Percentiles rank a stretch among this genome's conserved stretches.
Evolutionary conservation across 2,888 invertebrate genomes (phyloP).

Genomic region (Thymelicus acteon): DNA sequence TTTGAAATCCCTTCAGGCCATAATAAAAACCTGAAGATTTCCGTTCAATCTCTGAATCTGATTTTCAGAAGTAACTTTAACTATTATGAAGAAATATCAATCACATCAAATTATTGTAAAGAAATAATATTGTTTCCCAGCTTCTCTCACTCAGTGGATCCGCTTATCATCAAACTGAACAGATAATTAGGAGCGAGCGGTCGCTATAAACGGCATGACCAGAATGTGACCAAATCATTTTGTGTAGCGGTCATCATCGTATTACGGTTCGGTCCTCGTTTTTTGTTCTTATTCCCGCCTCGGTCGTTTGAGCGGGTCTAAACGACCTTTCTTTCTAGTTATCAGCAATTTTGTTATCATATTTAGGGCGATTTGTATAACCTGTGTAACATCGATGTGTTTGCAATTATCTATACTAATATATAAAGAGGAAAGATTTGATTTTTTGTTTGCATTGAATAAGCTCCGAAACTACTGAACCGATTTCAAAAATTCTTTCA

Average conservation of each 20-base stretch:
- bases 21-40: too few relatives aligned
- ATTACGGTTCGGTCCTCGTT: conserved; percentile 50
- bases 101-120: too few relatives aligned
- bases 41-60: too few relatives aligned
- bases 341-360: not conserved
- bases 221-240: conserved; percentile 78
- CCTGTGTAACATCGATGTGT: too few relatives aligned
- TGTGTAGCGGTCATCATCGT: conserved; percentile 67
- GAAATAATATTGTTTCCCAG: conserved; percentile 39
- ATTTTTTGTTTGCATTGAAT: too few relatives aligned
- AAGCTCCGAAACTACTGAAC: too few relatives aligned
- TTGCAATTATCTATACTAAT: too few relatives aligned
- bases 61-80: too few relatives aligned
- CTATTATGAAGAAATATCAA: too few relatives aligned
- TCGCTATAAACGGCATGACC: conserved; percentile 69
- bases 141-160: conserved; percentile 37
- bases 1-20: too few relatives aligned
- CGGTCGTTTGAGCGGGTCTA: conserved; percentile 30
- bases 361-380: not conserved
- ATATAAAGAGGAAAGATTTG: too few relatives aligned
- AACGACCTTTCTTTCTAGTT: conserved; percentile 24
- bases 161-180: conserved; percentile 44
- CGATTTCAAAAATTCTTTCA: too few relatives aligned
- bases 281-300: conserved; percentile 47
- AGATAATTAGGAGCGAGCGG: conserved; percentile 67